phyloP scores from a whole-genome alignment of 2,113 vertebrate species.

The Festucalex cinctus region DNA sequence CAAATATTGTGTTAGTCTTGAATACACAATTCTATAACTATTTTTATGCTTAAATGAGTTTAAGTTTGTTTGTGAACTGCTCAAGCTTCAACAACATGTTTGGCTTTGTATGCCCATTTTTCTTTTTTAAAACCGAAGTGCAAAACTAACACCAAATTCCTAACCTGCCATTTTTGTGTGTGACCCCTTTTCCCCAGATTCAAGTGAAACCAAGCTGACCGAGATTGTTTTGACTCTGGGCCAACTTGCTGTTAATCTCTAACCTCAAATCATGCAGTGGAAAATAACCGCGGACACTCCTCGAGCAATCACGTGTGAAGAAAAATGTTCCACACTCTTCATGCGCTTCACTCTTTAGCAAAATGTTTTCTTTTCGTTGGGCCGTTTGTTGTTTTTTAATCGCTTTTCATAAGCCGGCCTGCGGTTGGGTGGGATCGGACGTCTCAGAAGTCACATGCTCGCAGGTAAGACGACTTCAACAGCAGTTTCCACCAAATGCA shows the following conservation, averaged over 20 bases:
- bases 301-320: neutral
- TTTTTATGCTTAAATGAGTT: neutral
- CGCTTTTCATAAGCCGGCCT: neutral
- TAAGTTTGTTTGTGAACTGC: neutral
- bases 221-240: neutral
- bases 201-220: neutral
- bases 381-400: constrained; percentile 29
- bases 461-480: constrained; percentile 36
- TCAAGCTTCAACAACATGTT: neutral
- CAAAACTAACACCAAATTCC: neutral
- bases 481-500: neutral
- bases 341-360: constrained; percentile 4
- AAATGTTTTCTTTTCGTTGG: constrained; percentile 39
- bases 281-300: neutral
- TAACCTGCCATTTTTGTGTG: neutral
- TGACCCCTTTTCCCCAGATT: neutral
- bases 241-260: constrained; percentile 9
- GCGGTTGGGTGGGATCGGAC: constrained; percentile 25
- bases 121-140: neutral
- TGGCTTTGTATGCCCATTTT: neutral
- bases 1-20: neutral
- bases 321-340: constrained; percentile 9
- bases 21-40: neutral
- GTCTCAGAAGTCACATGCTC: constrained; percentile 38
- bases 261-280: neutral